Base-by-base conservation (phyloP, 1,140 invertebrate species). In the Drosophila insularis region DNA sequence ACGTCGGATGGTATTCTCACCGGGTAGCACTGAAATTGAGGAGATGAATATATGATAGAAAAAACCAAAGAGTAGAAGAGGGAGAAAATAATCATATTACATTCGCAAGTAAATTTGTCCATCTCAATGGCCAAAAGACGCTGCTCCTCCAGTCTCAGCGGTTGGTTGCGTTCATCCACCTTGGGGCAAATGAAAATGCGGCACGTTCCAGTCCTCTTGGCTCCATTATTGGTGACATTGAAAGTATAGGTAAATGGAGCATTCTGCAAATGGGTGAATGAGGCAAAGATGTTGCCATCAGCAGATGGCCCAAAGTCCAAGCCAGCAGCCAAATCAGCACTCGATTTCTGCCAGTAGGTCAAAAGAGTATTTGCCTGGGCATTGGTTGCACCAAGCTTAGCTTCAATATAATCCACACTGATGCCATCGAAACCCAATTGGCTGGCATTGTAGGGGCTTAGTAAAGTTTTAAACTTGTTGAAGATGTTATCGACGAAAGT, bases 191-290 rank as follows among this genome's bases (percentile, higher is more conserved):
- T 73, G 87, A 94, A 95, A 23, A 95, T 94, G 10, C 94, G 92
- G 11, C 94, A 94, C 7, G 94, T 94, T 6, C 93, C 94, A 0
- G 87, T 79, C n/a, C 76, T 73, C 13, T 53, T 64, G 2, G 71
- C 23, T 2, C 72, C 80, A 31, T 70, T 40, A 73, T 94, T 94
- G 19, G 90, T 92, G 17, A 93, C 92, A 27, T 91, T 91, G 63
- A 93, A 93, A 3, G 80, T 92, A 75, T 95, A 95, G 31, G 91
- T 91, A 89, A 94, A 96, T 0, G 93, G 93, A 8, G 93, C 92
- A 72, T 95, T 94, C 86, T 95, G 94, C 43, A 96, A 90, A 82
- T 96, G 95, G 0, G 93, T 94, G 78, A 95, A 94, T 4, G 94
- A 92, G 4, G 94, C 94, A 71, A 93, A 93, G 92, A 63, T 94